These are phyloP conservation scores for Xerus inauris DNA, from an alignment of 2,113 vertebrate genomes.

Conservation along the genomic window DNA sequence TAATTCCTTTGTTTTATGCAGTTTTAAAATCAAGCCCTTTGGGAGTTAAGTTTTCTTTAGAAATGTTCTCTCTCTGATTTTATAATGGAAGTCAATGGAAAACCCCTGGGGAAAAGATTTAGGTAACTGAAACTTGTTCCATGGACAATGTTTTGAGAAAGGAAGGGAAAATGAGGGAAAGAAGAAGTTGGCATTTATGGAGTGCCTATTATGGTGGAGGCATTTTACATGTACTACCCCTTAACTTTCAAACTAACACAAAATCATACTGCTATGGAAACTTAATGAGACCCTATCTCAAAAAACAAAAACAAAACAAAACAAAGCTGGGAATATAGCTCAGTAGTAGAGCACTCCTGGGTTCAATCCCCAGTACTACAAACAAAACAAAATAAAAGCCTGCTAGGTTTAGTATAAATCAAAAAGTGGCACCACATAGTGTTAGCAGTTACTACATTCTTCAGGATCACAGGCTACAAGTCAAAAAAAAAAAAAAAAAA, in stretches of 20 bases:
- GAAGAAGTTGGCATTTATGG: background rate
- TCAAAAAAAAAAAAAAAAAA: background rate
- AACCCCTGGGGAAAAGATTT: background rate
- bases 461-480: background rate
- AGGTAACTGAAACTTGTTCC: background rate
- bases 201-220: background rate
- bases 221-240: background rate
- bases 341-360: background rate
- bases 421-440: background rate
- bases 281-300: background rate
- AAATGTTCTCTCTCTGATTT: background rate
- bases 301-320: background rate
- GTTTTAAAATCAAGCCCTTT: background rate
- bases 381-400: background rate
- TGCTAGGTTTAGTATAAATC: background rate
- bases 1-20: background rate
- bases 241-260: background rate
- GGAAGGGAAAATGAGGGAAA: background rate
- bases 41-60: background rate
- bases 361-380: background rate
- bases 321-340: background rate
- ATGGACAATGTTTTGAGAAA: background rate
- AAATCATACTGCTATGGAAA: background rate
- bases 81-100: background rate
- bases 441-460: background rate